phyloP scores from a whole-genome alignment of 2,888 invertebrate species.

The Dryadula phaetusa region DNA sequence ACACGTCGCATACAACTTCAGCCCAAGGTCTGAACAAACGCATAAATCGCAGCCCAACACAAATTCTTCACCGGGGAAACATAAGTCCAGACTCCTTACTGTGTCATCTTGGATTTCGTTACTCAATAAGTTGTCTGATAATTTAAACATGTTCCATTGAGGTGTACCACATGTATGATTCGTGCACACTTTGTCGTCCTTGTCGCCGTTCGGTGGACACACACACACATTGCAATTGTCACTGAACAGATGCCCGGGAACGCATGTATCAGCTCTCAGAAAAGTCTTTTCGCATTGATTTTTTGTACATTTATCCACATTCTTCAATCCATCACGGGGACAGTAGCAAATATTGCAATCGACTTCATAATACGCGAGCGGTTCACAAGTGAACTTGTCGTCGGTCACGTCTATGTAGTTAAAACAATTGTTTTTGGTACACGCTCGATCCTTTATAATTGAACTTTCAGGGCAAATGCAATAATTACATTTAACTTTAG shows the following conservation, averaged over 20 bases:
- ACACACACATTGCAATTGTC: conserved; percentile 76
- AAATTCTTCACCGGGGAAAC: conserved; percentile 76
- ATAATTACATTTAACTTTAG: conserved; percentile 70
- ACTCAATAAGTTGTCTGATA: conserved; percentile 59
- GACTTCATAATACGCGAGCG: conserved; percentile 68
- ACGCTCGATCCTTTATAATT: conserved; percentile 56
- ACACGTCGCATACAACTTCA: conserved; percentile 68
- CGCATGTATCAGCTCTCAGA: conserved; percentile 62
- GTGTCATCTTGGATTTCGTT: conserved; percentile 52
- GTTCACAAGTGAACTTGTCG: conserved; percentile 65
- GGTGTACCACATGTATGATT: conserved; percentile 63
- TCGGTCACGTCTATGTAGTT: conserved; percentile 45
- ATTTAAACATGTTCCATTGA: conserved; percentile 64
- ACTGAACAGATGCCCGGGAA: conserved; percentile 69
- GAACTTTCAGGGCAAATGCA: conserved; percentile 75
- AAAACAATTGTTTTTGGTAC: conserved; percentile 67
- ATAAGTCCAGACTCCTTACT: conserved; percentile 61
- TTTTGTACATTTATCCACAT: conserved; percentile 74
- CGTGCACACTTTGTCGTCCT: conserved; percentile 65
- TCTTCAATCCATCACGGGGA: conserved; percentile 68
- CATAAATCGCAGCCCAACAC: conserved; percentile 71
- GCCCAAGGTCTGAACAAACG: conserved; percentile 72
- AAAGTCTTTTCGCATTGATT: conserved; percentile 69
- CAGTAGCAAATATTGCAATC: conserved; percentile 77
- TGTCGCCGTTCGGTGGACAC: conserved; percentile 71